Base-by-base conservation (phyloP, 2,888 invertebrate genomes). In the Stenchaetothrips biformis region DNA sequence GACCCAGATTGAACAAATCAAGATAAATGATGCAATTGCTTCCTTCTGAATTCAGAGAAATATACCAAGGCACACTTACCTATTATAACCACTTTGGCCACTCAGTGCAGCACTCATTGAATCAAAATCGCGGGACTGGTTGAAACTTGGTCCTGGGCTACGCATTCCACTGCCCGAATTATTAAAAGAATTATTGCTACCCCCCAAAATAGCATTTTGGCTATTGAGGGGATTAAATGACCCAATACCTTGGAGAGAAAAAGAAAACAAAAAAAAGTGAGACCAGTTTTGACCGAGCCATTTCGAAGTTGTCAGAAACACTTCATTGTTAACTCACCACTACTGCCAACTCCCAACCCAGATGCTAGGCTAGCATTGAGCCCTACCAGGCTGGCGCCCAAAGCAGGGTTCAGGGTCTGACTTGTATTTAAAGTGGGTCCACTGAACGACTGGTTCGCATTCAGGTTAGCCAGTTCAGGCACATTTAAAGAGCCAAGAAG, bases 51-150 rank as follows among this genome's bases (percentile, higher is more conserved):
- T 37, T 37, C 4, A 4, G 37, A 37, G 4, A 37, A 37, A 37
- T 37, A 37, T 37, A 37, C 1, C 37, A 37, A 37, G 37, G 37
- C 4, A 4, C 37, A 37, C 48, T 80, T 82, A 49, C 77, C 48
- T 48, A n/a, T 37, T 37, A 37, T 78, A 49, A 47, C 67, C 79
- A 78, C 78, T 59, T 59, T 80, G 79, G 59, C 83, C 82, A 37
- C 81, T 79, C 13, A 84, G 79, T 11, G 83, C 84, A 47, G 83
- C 84, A 67, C 83, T 83, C 49, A 84, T 67, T 25, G 83, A 82
- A 78, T 84, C 84, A 81, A 83, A 84, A 80, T 84, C 84, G 62
- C 82, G 81, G 78, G 82, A 80, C 77, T 81, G 80, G 48, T 81
- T 78, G n/a, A 81, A 77, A 18, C 80, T 81, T 81, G 79, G 78